A percentile compares a stretch with the other conserved stretches of the same genome.
phyloP scores from a whole-genome alignment of 2,113 vertebrate species.

The Brachionichthys hirsutus region DNA sequence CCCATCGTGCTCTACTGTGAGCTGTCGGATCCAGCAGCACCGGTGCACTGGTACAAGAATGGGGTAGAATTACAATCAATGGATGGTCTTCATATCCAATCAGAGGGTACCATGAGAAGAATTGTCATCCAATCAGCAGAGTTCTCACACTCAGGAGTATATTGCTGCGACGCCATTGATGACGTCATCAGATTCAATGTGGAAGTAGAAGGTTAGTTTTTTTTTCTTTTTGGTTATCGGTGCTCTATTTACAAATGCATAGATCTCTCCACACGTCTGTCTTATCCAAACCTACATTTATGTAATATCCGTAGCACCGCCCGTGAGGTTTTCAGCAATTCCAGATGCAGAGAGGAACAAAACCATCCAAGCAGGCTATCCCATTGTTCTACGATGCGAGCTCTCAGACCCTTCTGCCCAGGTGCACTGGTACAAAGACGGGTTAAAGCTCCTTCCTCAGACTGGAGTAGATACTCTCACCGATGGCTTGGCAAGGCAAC shows the following conservation, averaged over 20 bases:
- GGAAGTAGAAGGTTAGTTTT: slow-evolving; percentile 80
- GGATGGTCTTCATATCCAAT: slow-evolving; percentile 80
- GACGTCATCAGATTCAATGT: slow-evolving; percentile 83
- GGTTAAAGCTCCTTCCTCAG: slow-evolving; percentile 71
- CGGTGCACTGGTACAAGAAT: slow-evolving; percentile 82
- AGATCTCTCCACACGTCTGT: background rate
- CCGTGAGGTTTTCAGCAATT: slow-evolving; percentile 77
- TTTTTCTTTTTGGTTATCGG: background rate
- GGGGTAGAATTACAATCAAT: slow-evolving; percentile 72
- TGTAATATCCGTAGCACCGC: slow-evolving; percentile 76
- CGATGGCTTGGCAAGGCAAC: slow-evolving; percentile 58
- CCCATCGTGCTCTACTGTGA: slow-evolving; percentile 83
- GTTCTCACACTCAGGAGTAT: slow-evolving; percentile 81
- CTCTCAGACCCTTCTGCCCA: slow-evolving; percentile 75
- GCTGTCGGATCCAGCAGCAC: slow-evolving; percentile 74
- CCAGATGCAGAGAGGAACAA: slow-evolving; percentile 74
- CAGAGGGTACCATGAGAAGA: slow-evolving; percentile 81
- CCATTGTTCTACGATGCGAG: slow-evolving; percentile 77
- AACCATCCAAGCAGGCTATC: slow-evolving; percentile 61
- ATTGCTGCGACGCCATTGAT: slow-evolving; percentile 82
- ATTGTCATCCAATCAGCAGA: slow-evolving; percentile 83
- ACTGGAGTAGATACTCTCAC: slow-evolving; percentile 69
- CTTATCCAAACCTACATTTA: slow-evolving; percentile 26
- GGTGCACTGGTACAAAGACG: slow-evolving; percentile 81
- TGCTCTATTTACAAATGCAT: background rate